A percentile compares a stretch with the other conserved stretches of the same genome.
phyloP scores from a whole-genome alignment of 2,888 invertebrate genomes.

The Aleiodes leptofemur region DNA sequence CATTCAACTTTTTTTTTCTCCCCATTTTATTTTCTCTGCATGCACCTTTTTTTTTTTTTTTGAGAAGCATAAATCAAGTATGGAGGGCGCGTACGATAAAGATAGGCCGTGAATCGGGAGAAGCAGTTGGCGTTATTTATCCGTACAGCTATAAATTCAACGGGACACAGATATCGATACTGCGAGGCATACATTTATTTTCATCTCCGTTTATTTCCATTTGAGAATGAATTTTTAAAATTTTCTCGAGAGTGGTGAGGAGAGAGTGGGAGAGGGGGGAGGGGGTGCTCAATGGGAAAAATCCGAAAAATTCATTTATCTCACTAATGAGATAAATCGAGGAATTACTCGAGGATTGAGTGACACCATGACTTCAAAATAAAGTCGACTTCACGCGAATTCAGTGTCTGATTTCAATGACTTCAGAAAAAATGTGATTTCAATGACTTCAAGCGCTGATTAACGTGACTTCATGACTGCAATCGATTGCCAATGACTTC shows the following conservation, averaged over 20 bases:
- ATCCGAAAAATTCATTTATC: background rate
- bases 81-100: conserved; percentile 38
- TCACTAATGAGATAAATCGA: background rate
- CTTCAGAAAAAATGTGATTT: background rate
- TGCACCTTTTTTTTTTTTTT: background rate
- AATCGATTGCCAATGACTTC: too few relatives aligned
- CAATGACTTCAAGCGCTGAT: too few relatives aligned
- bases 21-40: background rate
- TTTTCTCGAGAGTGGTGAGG: background rate
- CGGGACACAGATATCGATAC: conserved; percentile 41
- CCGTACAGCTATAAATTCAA: conserved; percentile 39
- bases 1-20: background rate
- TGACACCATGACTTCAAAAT: too few relatives aligned
- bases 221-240: conserved; percentile 2
- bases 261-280: too few relatives aligned
- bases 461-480: too few relatives aligned
- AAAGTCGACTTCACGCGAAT: too few relatives aligned
- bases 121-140: conserved; percentile 45
- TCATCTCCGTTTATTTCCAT: conserved; percentile 5
- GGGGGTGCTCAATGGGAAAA: too few relatives aligned
- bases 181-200: conserved; percentile 42
- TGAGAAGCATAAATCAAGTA: conserved; percentile 40
- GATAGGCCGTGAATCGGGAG: conserved; percentile 45
- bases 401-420: too few relatives aligned
- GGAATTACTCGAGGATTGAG: too few relatives aligned